Evolutionary conservation across 2,797 vertebrate species (phyloP).

Genomic region (Rhincodon typus): DNA sequence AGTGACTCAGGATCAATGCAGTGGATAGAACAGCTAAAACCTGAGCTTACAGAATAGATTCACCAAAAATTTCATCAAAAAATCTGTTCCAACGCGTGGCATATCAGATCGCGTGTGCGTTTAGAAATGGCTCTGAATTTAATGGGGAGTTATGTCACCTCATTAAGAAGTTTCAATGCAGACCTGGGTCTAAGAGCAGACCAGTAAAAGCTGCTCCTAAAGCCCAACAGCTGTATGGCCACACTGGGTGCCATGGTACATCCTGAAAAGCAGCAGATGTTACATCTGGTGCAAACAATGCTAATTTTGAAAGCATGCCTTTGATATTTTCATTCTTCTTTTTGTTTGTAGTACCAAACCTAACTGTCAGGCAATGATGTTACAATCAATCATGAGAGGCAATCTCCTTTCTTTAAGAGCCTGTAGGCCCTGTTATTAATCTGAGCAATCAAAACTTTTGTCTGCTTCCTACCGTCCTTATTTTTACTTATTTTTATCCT

Average conservation of each 20-base stretch:
- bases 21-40: neutral
- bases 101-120: neutral
- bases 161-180: neutral
- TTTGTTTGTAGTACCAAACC: neutral
- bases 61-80: neutral
- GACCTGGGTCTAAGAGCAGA: neutral
- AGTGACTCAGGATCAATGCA: neutral
- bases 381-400: neutral
- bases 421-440: neutral
- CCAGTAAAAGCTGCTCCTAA: neutral
- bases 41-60: neutral
- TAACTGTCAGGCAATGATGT: neutral
- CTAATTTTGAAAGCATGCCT: neutral
- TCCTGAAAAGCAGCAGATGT: neutral
- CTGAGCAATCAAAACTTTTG: neutral
- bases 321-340: neutral
- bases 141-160: neutral
- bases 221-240: neutral
- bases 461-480: neutral
- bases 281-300: neutral
- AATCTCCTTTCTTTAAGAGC: neutral
- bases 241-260: neutral
- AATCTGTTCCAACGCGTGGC: neutral
- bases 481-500: neutral
- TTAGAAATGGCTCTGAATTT: neutral